Base-by-base conservation (phyloP, 2,113 vertebrate genomes). In the Semicossyphus pulcher region DNA sequence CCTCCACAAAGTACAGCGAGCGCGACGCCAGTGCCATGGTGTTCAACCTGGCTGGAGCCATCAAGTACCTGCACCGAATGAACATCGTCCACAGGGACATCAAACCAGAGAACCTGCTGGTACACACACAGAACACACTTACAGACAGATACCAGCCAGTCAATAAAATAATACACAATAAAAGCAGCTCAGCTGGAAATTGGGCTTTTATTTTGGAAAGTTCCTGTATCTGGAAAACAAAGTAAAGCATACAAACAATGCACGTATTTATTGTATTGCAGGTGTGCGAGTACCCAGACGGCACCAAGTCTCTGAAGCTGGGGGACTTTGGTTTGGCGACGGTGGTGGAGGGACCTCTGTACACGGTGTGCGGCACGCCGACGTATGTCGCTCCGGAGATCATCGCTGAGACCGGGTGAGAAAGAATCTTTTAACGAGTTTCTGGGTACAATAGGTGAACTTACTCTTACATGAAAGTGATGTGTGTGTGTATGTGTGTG, bases 351-450 rank as follows among this genome's bases (percentile, higher is more conserved):
- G 97, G 96, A 0, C 97, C 97, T 0, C 82, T 99, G 0, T 96
- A 95, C 87, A 99, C 97, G 0, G 98, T 99, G 34, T 99, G 98
- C 20, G 98, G 98, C 37, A 99, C 98, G 0, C 98, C 98, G 0
- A 99, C 98, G 0, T 99, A 99, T 0, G 98, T 99, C 6, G 97
- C 98, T 49, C 98, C 98, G 1, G 98, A 99, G 90, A 99, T 99
- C 88, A 99, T 99, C 65, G 96, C 97, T 0, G 98, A 99, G 85
- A 97, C 95, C 1, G 97, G 97, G 97, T 99, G 80, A 94, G 94
- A 52, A 25, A 34, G 3, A 26, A 8, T 25, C 1, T 9, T 4
- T 32, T 10, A n/a, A 7, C 7, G 36, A 18, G 23, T 8, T 31
- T 6, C 28, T 28, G 29, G 14, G 31, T 34, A 0, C 5, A 9